Base-by-base conservation (phyloP, 2,888 invertebrate genomes). In the Cordilura impudica region DNA sequence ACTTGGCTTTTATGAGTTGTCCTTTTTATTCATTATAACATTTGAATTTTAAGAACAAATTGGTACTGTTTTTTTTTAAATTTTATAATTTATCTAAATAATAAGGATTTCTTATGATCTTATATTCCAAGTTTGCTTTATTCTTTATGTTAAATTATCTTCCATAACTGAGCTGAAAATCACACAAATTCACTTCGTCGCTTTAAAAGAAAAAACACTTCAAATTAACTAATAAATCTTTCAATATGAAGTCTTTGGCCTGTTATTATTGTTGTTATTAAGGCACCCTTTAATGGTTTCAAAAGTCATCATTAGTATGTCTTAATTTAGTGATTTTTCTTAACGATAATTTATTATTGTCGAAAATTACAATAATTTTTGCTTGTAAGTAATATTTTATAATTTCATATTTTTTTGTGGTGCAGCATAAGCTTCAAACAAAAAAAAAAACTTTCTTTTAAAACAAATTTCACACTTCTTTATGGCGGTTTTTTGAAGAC, bases 301-400 rank as follows among this genome's bases (percentile, higher is more conserved):
- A 51, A 66, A 63, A 75, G 58, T 79, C 71, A 79, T 79, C 75
- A 79, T 79, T 79, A 79, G 75, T 79, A 79, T 75, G 79, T 79
- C 79, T 79, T 75, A 79, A 79, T 79, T 79, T 75, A 74, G 26
- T 70, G 8, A 10, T 47, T 47, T 21, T 60, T 51, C 60, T 39
- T 21, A 31, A 63, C 18, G 4, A 79, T 79, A 79, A 75, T 75
- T 79, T 75, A 79, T 79, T 75, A 75, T 29, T 51, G 47, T 51
- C 58, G 61, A 79, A 79, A 79, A 74, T 79, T 71, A 71, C 54
- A 79, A 78, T 74, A 74, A 74, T 78, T 74, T 67, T 53, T 43
- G 49, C 21, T 5, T 49, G 19, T 45, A 8, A 45, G 14, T 35
- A 23, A 67, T 67, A 60, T 67, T 74, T 74, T 47, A 67, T 61